A percentile compares a stretch with the other conserved stretches of the same genome.
Conservation (phyloP, 2,888 invertebrate species). For the Micoletzkya japonica region DNA sequence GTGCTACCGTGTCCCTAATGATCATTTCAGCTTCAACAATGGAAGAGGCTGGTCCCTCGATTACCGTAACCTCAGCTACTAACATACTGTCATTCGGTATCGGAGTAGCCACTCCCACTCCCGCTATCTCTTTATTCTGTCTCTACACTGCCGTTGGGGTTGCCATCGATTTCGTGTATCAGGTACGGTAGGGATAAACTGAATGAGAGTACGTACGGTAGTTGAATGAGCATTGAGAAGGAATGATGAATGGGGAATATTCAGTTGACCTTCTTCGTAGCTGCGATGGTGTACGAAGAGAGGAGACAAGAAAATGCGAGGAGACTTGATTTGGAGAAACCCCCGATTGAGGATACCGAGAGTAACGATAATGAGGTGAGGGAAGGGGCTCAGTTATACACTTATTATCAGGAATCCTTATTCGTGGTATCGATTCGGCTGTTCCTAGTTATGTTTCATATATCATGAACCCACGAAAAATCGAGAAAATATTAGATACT, state of each 20-base stretch:
- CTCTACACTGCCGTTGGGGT: constrained; percentile 49
- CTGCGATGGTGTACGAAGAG: constrained; percentile 48
- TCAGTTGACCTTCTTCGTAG: constrained; percentile 51
- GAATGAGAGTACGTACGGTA: not conserved
- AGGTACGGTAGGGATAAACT: constrained; percentile 29
- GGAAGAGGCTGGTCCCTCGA: constrained; percentile 53
- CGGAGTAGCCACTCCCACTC: constrained; percentile 47
- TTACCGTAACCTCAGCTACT: constrained; percentile 53
- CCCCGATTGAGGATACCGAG: constrained; percentile 11
- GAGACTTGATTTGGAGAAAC: constrained; percentile 26
- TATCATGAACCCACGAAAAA: too few species aligned
- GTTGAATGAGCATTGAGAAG: not conserved
- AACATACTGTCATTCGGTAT: constrained; percentile 53
- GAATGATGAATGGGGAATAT: not conserved
- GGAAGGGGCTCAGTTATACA: not conserved
- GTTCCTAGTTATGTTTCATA: too few species aligned
- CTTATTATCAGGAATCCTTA: not conserved
- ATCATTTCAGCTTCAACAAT: constrained; percentile 40
- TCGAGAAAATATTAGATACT: too few species aligned
- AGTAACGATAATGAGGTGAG: constrained; percentile 15
- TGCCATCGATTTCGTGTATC: constrained; percentile 49
- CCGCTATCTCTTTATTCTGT: constrained; percentile 52
- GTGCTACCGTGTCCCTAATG: too few species aligned
- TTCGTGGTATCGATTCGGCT: too few species aligned
- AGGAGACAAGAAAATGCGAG: constrained; percentile 28